Evolutionary conservation across 2,113 vertebrate genomes (phyloP), one percentile per base, ranked within the genome.

Genomic region (Columba livia): DNA sequence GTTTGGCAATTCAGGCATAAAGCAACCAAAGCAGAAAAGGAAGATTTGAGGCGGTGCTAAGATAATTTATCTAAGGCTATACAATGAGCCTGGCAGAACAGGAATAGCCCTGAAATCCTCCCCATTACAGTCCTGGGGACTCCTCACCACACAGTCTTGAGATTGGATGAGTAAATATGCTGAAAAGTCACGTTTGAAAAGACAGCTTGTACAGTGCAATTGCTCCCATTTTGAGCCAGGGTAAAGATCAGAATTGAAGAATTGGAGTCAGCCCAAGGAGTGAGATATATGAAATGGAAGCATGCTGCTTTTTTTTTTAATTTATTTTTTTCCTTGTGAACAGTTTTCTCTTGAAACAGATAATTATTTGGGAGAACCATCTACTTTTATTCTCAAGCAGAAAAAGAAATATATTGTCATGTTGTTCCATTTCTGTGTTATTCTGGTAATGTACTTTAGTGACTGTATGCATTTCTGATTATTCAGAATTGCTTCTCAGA

Each of bases 381-480:
- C 57, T 73, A 38, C 15, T 79, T 69, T 53, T 75, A 53, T 78
- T 89, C 61, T 84, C 38, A 69, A 94, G 29, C 21, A 91, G 32
- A 16, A 88, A 92, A 16, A 47, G 56, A 53, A 66, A 58, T 5
- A 42, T 26, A 71, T 25, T 86, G 47, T 74, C 42, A 23, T 42
- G 48, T 75, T 95, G n/a, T 94, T 95, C 47, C n/a, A 80, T 91
- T 94, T 92, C 84, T 58, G 16, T 70, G 34, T 85, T 94, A 88
- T 91, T 89, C 69, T 70, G 56, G 69, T 92, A 93, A 93, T 79
- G 51, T 84, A 53, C 82, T 95, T 96, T 87, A 89, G 74, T 86
- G 78, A 74, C 58, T 90, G 75, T 79, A 74, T 61, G 26, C 71
- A 88, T 93, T 93, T 95, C 88, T 95, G 90, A 95, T 94, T 94